Evolutionary conservation across 2,113 vertebrate species (phyloP), one percentile per base, ranked within the genome.

Genomic region (Galeopterus variegatus): DNA sequence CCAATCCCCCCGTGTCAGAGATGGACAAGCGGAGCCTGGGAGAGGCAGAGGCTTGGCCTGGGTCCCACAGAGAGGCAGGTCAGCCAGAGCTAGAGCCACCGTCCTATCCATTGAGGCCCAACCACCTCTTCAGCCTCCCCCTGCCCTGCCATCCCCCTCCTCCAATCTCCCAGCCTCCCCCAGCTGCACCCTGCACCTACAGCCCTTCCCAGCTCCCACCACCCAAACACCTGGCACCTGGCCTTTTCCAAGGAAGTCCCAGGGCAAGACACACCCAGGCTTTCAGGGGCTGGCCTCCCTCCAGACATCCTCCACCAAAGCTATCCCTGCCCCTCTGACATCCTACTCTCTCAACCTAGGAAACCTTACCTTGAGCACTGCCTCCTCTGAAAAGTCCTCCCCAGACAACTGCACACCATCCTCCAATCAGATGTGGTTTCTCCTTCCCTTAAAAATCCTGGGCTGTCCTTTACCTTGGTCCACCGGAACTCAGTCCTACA

Each of bases 401-500:
- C 13, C 65, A 28, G 36, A 13, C 0, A 11, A 70, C 1, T 8
- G 76, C 54, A 84, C 45, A 26, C 45, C 19, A 19, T 36, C n/a
- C n/a, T 8, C 4, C 28, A 26, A 36, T 50, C 36, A 15, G 33
- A 45, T 18, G 6, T 15, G 77, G 17, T 4, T 54, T 67, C 87
- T 60, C 24, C 50, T 18, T 73, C 54, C 80, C 60, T 60, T 6
- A 28, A 65, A 65, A 58, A 52, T 24, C 52, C 31, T 6, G 1
- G 58, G 26, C 56, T 15, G 36, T 33, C 60, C n/a, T 24, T 60
- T 1, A 31, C 14, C 45, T 50, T 5, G 0, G 72, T 13, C 45
- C 15, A 0, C 41, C 0, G 8, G 24, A 21, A 48, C 69, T 31
- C 75, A 41, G 7, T 54, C 41, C 70, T 10, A 5, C 13, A 13